phyloP scores from a whole-genome alignment of 2,888 invertebrate genomes.

The Cephus sareptanus region DNA sequence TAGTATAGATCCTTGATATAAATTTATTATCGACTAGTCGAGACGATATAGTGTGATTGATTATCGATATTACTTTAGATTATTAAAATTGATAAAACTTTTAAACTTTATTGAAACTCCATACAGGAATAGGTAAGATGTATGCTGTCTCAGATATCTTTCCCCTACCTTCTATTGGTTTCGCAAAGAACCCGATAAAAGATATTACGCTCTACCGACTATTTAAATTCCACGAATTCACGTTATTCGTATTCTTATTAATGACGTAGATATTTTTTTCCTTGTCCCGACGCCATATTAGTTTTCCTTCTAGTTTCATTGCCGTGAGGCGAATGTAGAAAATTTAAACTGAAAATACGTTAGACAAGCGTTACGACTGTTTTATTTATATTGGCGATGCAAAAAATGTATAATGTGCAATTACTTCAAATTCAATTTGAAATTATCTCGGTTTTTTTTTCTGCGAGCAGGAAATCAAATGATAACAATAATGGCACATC shows the following conservation, averaged over 20 bases:
- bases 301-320: not conserved
- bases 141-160: no score
- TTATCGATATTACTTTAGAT: not conserved
- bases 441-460: slow-evolving; percentile 1
- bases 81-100: not conserved
- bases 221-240: no score
- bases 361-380: not conserved
- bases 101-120: not conserved
- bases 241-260: no score
- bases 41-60: not conserved
- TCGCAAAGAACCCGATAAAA: no score
- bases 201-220: no score
- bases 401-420: no score
- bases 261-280: no score
- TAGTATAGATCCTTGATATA: not conserved
- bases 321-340: not conserved
- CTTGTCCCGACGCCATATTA: no score
- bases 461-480: not conserved
- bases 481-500: slow-evolving; percentile 2
- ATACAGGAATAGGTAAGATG: not conserved
- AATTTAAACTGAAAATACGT: not conserved
- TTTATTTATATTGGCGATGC: not conserved
- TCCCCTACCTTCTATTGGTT: no score
- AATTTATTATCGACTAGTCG: not conserved
- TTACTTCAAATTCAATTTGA: no score